A percentile compares a stretch with the other conserved stretches of the same genome.
These are phyloP conservation scores for Heliconius charithonia DNA, from an alignment of 2,888 invertebrate genomes.

Conservation along the genomic window DNA sequence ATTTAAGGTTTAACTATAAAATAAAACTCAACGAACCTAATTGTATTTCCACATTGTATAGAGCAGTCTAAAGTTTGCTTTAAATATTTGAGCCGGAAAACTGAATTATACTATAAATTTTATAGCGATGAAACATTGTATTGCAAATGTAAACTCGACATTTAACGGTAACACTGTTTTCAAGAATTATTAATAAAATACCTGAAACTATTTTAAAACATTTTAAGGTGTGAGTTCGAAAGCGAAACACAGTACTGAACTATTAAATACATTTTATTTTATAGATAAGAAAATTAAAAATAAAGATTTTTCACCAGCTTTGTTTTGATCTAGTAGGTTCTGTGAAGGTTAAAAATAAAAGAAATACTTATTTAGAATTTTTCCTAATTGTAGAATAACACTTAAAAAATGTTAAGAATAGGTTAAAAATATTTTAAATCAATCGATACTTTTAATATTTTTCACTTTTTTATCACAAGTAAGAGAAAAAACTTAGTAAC, in stretches of 20 bases:
- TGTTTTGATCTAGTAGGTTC: background rate
- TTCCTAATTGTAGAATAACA: too few species aligned
- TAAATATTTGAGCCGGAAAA: slow-evolving; percentile 31
- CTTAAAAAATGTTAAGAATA: too few species aligned
- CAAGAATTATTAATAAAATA: slow-evolving; percentile 22
- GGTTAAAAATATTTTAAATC: background rate
- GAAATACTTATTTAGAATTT: too few species aligned
- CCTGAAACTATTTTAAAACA: background rate
- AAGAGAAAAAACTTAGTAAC: background rate
- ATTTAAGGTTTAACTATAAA: slow-evolving; percentile 18
- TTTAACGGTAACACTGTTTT: slow-evolving; percentile 26
- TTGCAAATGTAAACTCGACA: slow-evolving; percentile 29
- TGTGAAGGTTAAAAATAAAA: background rate
- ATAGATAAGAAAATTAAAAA: background rate
- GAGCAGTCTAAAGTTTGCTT: slow-evolving; percentile 30
- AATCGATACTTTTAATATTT: background rate
- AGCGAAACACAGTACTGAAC: background rate
- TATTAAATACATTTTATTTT: background rate
- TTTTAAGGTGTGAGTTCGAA: background rate
- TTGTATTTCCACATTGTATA: slow-evolving; percentile 28
- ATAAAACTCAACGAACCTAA: slow-evolving; percentile 29
- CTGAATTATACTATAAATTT: slow-evolving; percentile 32
- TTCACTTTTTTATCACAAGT: background rate
- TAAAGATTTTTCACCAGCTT: background rate
- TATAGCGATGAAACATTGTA: slow-evolving; percentile 32